A percentile compares a stretch with the other conserved stretches of the same genome.
Conservation (phyloP, 2,888 invertebrate species). For the Drosophila greeni region DNA sequence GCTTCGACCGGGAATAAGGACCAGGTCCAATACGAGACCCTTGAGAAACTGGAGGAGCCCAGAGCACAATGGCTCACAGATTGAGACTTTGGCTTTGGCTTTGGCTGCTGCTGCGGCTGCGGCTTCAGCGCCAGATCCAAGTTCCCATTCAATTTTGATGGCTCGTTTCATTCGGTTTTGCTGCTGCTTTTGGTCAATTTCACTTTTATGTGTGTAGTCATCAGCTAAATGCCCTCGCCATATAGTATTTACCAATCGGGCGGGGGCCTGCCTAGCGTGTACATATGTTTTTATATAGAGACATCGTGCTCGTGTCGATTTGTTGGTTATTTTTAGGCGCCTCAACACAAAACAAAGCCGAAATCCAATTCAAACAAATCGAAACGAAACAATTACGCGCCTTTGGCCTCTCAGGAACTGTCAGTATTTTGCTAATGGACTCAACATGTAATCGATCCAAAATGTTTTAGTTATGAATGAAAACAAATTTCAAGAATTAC, state of each 20-base stretch:
- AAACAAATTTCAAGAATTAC: constrained; percentile 2
- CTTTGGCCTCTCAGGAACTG: constrained; percentile 28
- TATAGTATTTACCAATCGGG: constrained; percentile 19
- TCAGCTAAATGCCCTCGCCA: constrained; percentile 62
- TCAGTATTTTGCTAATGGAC: constrained; percentile 31
- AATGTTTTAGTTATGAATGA: constrained; percentile 10
- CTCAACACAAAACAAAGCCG: constrained; percentile 56
- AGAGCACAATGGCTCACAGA: constrained; percentile 27
- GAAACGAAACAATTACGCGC: constrained; percentile 34
- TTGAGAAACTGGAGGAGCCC: constrained; percentile 25
- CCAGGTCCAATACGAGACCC: constrained; percentile 36
- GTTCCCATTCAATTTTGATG: constrained; percentile 62
- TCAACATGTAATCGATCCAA: constrained; percentile 22
- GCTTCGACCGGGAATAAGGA: constrained; percentile 1
- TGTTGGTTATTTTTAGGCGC: constrained; percentile 60
- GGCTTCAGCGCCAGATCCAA: constrained; percentile 33
- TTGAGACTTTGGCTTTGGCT: constrained; percentile 14
- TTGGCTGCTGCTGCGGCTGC: not conserved
- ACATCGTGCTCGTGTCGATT: constrained; percentile 60
- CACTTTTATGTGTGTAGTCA: constrained; percentile 70
- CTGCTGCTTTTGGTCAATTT: constrained; percentile 63
- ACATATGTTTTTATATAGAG: constrained; percentile 46
- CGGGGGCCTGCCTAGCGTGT: constrained; percentile 11
- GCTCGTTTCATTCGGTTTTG: constrained; percentile 59
- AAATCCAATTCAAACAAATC: constrained; percentile 28